These are phyloP conservation scores for Temnothorax unifasciatus DNA, from an alignment of 2,888 invertebrate genomes.

Conservation along the genomic window DNA sequence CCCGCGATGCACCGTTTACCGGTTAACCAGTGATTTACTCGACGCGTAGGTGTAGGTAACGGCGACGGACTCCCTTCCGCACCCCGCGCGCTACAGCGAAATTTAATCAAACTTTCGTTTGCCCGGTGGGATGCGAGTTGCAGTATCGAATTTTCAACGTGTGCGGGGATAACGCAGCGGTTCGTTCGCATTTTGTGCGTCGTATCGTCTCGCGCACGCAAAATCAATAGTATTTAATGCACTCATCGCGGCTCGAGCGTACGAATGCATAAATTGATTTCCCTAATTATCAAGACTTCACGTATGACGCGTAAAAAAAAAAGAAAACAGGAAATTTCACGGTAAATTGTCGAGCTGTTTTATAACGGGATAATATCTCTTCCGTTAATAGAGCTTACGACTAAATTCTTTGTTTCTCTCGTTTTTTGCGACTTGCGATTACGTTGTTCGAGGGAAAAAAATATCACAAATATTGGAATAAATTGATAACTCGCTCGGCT, in stretches of 20 bases:
- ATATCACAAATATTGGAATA: not conserved
- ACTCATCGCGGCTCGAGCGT: conserved; percentile 15
- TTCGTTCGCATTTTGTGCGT: conserved; percentile 33
- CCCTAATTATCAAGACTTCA: conserved; percentile 23
- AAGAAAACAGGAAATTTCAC: not conserved
- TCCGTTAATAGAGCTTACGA: not conserved
- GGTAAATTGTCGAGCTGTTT: not conserved
- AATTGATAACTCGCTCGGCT: not conserved
- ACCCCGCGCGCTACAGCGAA: not conserved
- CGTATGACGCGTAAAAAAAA: not conserved
- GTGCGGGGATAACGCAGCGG: conserved; percentile 22
- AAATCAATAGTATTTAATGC: conserved; percentile 38
- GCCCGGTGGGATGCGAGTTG: conserved; percentile 44
- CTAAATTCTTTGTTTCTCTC: not conserved
- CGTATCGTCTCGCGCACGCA: conserved; percentile 14
- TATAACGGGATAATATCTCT: not conserved
- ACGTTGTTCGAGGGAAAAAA: not conserved
- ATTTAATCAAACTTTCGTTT: conserved; percentile 58
- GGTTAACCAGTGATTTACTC: conserved; percentile 46
- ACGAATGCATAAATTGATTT: conserved; percentile 32
- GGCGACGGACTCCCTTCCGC: not conserved
- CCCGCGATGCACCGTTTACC: conserved; percentile 26
- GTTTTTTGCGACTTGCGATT: not conserved
- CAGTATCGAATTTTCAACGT: conserved; percentile 54
- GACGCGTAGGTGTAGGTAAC: conserved; percentile 19